Conservation (phyloP, 2,797 vertebrate species). For the Triplophysa yarkandensis region DNA sequence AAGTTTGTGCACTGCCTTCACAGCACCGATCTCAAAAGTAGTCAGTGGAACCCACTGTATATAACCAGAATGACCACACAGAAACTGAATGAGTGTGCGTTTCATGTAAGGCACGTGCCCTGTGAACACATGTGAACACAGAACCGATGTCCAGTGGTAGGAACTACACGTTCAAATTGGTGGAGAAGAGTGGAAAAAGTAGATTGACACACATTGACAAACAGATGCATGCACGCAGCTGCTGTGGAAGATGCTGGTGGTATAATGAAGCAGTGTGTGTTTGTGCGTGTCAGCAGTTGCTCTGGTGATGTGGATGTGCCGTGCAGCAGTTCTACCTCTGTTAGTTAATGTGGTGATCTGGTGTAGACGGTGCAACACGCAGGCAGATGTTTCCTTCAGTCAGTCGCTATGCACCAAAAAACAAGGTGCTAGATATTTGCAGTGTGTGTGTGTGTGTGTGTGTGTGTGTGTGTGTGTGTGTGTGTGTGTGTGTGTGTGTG, state of each 20-base stretch:
- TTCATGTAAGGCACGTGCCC: not conserved
- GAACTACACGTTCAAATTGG: slow-evolving; percentile 7
- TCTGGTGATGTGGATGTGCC: slow-evolving; percentile 58
- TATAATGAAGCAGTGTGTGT: slow-evolving; percentile 29
- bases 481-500: not conserved
- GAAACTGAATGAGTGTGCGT: not conserved
- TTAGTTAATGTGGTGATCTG: slow-evolving; percentile 62
- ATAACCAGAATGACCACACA: slow-evolving; percentile 16
- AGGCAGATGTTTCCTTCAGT: slow-evolving; percentile 87
- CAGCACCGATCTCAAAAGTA: not conserved
- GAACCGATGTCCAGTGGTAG: slow-evolving; percentile 6
- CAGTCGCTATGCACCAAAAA: slow-evolving; percentile 66
- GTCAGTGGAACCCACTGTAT: slow-evolving; percentile 1
- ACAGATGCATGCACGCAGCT: slow-evolving; percentile 33
- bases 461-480: not conserved
- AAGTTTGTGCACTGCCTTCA: not conserved
- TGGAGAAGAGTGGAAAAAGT: slow-evolving; percentile 14
- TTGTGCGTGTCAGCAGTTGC: slow-evolving; percentile 57
- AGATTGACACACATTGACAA: slow-evolving; percentile 25
- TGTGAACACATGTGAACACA: not conserved
- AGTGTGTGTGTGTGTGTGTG: not conserved
- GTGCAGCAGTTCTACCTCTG: slow-evolving; percentile 49
- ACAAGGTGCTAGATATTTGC: slow-evolving; percentile 39
- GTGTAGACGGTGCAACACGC: slow-evolving; percentile 67
- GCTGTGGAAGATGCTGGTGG: slow-evolving; percentile 36